Conservation (phyloP, 1,140 invertebrate genomes). For the Bombus huntii region DNA sequence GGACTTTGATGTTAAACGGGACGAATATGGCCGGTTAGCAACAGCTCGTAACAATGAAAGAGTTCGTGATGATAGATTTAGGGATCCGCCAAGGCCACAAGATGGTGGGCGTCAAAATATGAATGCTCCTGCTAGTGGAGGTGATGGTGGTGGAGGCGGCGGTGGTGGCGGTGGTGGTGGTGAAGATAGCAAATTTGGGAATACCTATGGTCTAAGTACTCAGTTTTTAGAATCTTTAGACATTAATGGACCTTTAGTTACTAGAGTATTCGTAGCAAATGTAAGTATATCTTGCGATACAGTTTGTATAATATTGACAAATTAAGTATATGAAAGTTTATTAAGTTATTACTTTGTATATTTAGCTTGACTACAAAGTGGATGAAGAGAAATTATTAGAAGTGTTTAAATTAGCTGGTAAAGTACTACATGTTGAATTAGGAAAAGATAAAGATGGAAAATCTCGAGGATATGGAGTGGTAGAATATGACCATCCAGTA, state of each 20-base stretch:
- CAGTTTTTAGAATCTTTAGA: conserved; percentile 96
- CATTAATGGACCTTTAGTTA: conserved; percentile 95
- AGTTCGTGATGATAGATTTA: conserved; percentile 78
- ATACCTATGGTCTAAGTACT: conserved; percentile 95
- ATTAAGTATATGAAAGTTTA: background rate
- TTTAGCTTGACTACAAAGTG: conserved; percentile 97
- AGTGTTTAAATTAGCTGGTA: conserved; percentile 97
- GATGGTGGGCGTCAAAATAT: conserved; percentile 75
- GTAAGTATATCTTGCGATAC: conserved; percentile 87
- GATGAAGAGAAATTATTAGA: conserved; percentile 97
- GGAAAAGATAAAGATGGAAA: conserved; percentile 98
- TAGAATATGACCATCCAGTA: conserved; percentile 98
- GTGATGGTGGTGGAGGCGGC: conserved; percentile 74
- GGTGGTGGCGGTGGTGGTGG: conserved; percentile 69
- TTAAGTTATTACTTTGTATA: background rate
- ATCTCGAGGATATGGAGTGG: conserved; percentile 96
- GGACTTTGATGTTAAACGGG: conserved; percentile 87
- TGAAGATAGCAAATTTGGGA: conserved; percentile 86
- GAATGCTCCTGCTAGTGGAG: conserved; percentile 77
- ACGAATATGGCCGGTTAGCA: conserved; percentile 85
- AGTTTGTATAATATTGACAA: background rate
- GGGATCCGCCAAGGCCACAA: conserved; percentile 74
- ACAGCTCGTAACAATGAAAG: conserved; percentile 78
- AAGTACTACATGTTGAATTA: conserved; percentile 94
- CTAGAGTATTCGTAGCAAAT: conserved; percentile 99